Conservation (phyloP, 2,113 vertebrate genomes). For the Carettochelys insculpta region DNA sequence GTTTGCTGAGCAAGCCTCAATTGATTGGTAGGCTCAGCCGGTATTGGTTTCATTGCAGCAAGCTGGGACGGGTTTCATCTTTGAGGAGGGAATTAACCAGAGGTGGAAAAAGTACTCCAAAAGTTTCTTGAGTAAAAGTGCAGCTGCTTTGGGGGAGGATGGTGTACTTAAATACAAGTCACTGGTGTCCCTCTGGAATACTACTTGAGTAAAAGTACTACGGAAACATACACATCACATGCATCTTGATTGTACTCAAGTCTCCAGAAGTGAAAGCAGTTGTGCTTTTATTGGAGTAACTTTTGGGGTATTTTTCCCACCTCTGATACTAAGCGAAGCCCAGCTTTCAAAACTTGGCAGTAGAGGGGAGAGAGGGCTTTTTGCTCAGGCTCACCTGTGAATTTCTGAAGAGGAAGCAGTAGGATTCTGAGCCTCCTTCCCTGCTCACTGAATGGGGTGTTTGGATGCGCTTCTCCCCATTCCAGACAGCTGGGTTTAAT, state of each 20-base stretch:
- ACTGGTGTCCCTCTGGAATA: too few species aligned
- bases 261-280: too few species aligned
- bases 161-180: too few species aligned
- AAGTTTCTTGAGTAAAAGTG: too few species aligned
- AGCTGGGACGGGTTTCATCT: background rate
- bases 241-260: too few species aligned
- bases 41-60: accelerated
- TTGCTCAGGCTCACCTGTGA: background rate
- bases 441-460: background rate
- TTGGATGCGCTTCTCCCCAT: background rate
- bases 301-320: too few species aligned
- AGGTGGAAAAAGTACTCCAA: too few species aligned
- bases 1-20: background rate
- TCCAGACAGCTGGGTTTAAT: slow-evolving; percentile 68
- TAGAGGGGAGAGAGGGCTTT: background rate
- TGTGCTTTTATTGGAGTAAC: too few species aligned
- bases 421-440: background rate
- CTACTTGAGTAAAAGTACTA: too few species aligned
- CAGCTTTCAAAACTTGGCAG: background rate
- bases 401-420: accelerated
- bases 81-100: too few species aligned
- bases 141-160: too few species aligned
- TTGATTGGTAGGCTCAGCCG: accelerated
- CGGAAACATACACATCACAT: too few species aligned
- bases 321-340: background rate